Percentiles rank a stretch among this genome's conserved stretches.
Evolutionary conservation across 2,888 invertebrate species (phyloP).

Genomic region (Cremastinae sp.): DNA sequence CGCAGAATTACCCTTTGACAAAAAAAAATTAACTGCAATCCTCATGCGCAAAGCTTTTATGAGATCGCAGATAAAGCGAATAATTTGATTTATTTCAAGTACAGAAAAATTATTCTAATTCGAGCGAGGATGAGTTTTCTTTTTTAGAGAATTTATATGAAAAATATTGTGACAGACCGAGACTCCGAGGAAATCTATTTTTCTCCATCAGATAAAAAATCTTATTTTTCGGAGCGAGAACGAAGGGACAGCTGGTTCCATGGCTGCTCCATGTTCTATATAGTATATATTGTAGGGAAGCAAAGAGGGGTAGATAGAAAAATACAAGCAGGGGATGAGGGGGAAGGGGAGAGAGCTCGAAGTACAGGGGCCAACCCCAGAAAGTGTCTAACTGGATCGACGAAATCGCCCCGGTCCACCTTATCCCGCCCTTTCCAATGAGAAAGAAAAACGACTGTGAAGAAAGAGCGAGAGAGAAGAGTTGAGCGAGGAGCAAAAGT

Average conservation of each 20-base stretch:
- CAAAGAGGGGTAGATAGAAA: conserved; percentile 50
- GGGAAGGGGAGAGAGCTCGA: conserved; percentile 48
- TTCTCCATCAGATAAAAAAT: conserved; percentile 5
- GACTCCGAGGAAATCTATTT: conserved; percentile 1
- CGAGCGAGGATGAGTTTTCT: background rate
- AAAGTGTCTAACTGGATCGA: conserved; percentile 57
- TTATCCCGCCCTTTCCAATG: conserved; percentile 51
- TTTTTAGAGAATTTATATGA: too few species aligned
- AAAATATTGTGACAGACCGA: background rate
- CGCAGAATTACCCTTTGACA: conserved; percentile 14
- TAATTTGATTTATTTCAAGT: too few species aligned
- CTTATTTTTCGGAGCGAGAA: conserved; percentile 31
- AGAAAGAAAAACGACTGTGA: conserved; percentile 19
- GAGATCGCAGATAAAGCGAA: background rate
- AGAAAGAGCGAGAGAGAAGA: conserved; percentile 42
- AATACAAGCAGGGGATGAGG: conserved; percentile 54
- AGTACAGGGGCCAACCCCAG: conserved; percentile 48
- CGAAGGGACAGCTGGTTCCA: conserved; percentile 54
- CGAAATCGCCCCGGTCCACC: conserved; percentile 62
- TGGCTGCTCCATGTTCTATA: conserved; percentile 26
- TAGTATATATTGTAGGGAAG: background rate
- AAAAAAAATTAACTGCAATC: conserved; percentile 34
- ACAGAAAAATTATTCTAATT: conserved; percentile 7
- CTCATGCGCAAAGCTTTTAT: background rate
- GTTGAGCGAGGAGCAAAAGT: conserved; percentile 61